These are phyloP conservation scores for Nesometra sesokonis DNA, from an alignment of 35 echinoderm and acorn worm species.

Conservation along the genomic window DNA sequence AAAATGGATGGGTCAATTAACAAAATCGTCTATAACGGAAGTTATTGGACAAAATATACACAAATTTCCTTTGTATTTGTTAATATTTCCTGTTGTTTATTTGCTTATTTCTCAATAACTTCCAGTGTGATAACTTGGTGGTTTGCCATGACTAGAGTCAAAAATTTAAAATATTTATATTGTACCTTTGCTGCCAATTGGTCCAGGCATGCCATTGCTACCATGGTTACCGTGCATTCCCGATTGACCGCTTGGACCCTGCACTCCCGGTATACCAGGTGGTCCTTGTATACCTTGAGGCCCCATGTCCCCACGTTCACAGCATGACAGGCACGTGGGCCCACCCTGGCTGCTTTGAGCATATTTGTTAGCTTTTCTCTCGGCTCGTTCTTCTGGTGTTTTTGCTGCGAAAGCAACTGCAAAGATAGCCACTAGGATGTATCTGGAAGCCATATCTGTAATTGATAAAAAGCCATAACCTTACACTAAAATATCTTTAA, in stretches of 20 bases:
- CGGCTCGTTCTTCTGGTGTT: background rate
- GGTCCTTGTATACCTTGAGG: background rate
- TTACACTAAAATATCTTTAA: too few species aligned
- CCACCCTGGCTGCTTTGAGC: background rate
- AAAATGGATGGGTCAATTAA: too few species aligned
- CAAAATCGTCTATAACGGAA: too few species aligned
- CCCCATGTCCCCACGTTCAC: background rate
- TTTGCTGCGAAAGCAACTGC: background rate
- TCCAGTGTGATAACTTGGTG: too few species aligned
- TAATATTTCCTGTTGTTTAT: too few species aligned
- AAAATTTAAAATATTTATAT: background rate
- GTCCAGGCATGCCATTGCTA: background rate
- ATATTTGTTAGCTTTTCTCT: background rate
- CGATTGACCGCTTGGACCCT: background rate
- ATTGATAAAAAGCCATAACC: background rate
- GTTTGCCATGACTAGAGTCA: too few species aligned
- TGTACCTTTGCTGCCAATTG: background rate
- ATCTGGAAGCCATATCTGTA: background rate
- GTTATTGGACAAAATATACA: too few species aligned
- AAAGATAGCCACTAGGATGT: background rate
- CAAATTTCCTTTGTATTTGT: too few species aligned
- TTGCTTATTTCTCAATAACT: too few species aligned
- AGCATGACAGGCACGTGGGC: background rate
- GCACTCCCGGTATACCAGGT: background rate
- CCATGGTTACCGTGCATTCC: background rate